phyloP scores from a whole-genome alignment of 2,113 vertebrate genomes.

The Nestor notabilis region DNA sequence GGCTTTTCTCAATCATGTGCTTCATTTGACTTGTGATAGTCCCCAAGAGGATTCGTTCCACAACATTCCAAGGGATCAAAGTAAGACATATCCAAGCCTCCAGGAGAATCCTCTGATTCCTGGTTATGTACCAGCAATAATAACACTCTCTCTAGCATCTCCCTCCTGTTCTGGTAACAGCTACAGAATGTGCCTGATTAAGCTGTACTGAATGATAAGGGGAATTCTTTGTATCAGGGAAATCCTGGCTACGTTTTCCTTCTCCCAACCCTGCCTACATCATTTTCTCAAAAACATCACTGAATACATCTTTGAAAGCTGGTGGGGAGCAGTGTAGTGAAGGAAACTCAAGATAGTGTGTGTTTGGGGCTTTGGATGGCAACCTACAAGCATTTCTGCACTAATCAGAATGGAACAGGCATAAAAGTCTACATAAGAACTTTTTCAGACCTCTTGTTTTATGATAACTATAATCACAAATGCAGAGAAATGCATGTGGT shows the following conservation, averaged over 20 bases:
- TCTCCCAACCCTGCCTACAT: neutral
- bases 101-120: neutral
- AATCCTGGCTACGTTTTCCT: neutral
- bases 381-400: neutral
- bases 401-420: neutral
- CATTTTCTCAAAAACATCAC: neutral
- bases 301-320: neutral
- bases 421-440: neutral
- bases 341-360: neutral
- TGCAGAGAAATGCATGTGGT: neutral
- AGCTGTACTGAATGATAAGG: neutral
- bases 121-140: neutral
- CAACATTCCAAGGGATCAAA: neutral
- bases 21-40: neutral
- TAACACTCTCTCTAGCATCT: neutral
- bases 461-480: neutral
- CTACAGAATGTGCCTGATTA: neutral
- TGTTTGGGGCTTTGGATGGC: neutral
- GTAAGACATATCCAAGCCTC: neutral
- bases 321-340: rapidly evolving
- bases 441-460: neutral
- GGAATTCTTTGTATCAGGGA: neutral
- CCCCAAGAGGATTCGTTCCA: neutral
- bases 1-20: neutral
- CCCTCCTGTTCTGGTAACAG: neutral